These are phyloP conservation scores for Erannis defoliaria DNA, from an alignment of 2,888 invertebrate species.

Conservation along the genomic window DNA sequence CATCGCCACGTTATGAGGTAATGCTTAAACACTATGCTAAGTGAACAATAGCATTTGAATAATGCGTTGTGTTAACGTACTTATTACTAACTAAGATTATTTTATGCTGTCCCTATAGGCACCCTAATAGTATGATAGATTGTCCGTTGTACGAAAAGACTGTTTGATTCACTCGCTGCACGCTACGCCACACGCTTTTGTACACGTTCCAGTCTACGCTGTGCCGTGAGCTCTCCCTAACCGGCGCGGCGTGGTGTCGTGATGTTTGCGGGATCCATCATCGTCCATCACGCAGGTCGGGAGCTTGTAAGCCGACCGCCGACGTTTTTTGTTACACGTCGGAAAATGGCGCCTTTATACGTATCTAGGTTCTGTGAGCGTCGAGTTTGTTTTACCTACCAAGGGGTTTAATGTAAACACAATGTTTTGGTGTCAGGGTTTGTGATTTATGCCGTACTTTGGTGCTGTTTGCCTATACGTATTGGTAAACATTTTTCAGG, in stretches of 20 bases:
- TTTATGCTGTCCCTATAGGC: too few relatives aligned
- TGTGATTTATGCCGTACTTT: not conserved
- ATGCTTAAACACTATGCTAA: too few relatives aligned
- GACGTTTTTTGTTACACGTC: constrained; percentile 23
- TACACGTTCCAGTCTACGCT: too few relatives aligned
- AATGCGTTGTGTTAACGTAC: too few relatives aligned
- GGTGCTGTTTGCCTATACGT: not conserved
- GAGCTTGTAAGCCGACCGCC: constrained; percentile 17
- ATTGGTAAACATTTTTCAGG: too few relatives aligned
- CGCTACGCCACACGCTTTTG: too few relatives aligned
- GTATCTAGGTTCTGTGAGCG: not conserved
- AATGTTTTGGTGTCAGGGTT: not conserved
- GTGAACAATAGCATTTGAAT: too few relatives aligned
- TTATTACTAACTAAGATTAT: too few relatives aligned
- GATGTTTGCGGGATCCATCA: constrained; percentile 51
- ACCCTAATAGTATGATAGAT: too few relatives aligned
- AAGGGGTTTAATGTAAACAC: constrained; percentile 4
- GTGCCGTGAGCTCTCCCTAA: not conserved
- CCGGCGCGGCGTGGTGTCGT: constrained; percentile 6
- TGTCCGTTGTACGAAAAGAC: too few relatives aligned
- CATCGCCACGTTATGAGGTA: too few relatives aligned
- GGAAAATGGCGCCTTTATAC: constrained; percentile 1
- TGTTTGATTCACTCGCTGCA: not conserved
- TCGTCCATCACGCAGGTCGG: constrained; percentile 52
- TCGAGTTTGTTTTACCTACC: constrained; percentile 3